These are phyloP conservation scores for Haliclona indistincta DNA, from an alignment of 37 sponge, comb jelly and placozoan species.

Conservation along the genomic window DNA sequence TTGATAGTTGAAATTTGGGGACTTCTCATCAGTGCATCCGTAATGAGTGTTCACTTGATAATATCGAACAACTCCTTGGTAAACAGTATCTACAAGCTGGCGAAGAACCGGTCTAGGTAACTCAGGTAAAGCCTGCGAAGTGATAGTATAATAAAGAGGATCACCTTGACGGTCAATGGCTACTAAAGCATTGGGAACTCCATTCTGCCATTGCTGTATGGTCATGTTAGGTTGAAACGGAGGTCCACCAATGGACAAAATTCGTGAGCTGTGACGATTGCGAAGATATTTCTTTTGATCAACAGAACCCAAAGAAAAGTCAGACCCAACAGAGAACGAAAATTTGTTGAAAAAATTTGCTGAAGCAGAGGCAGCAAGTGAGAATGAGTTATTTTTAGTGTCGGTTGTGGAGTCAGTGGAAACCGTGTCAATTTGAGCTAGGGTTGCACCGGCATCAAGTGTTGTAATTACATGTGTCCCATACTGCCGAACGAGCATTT, in stretches of 20 bases:
- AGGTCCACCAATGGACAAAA: slow-evolving; percentile 37
- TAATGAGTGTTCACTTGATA: slow-evolving; percentile 32
- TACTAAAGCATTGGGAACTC: slow-evolving; percentile 43
- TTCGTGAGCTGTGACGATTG: slow-evolving; percentile 18
- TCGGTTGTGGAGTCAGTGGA: slow-evolving; percentile 6
- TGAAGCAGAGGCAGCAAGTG: slow-evolving; percentile 19
- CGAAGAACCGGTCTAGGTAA: slow-evolving; percentile 12
- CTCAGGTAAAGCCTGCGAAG: slow-evolving; percentile 25
- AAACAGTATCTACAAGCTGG: slow-evolving; percentile 10
- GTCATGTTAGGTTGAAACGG: slow-evolving; percentile 19
- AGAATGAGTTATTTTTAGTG: background rate
- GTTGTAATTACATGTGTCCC: slow-evolving; percentile 38
- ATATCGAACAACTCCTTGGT: slow-evolving; percentile 8
- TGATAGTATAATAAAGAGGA: slow-evolving; percentile 41
- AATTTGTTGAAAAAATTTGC: slow-evolving; percentile 34
- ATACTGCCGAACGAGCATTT: slow-evolving; percentile 47
- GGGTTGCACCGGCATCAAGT: slow-evolving; percentile 16
- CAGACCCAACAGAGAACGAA: background rate
- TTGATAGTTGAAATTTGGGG: slow-evolving; percentile 28
- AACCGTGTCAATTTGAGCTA: slow-evolving; percentile 21
- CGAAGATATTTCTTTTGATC: background rate
- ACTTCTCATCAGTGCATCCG: slow-evolving; percentile 44
- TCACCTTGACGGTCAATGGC: slow-evolving; percentile 50
- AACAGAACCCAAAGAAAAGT: slow-evolving; percentile 1
- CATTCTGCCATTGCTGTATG: slow-evolving; percentile 28